Conservation (phyloP, 2,888 invertebrate genomes). For the Neoitamus cyanurus region DNA sequence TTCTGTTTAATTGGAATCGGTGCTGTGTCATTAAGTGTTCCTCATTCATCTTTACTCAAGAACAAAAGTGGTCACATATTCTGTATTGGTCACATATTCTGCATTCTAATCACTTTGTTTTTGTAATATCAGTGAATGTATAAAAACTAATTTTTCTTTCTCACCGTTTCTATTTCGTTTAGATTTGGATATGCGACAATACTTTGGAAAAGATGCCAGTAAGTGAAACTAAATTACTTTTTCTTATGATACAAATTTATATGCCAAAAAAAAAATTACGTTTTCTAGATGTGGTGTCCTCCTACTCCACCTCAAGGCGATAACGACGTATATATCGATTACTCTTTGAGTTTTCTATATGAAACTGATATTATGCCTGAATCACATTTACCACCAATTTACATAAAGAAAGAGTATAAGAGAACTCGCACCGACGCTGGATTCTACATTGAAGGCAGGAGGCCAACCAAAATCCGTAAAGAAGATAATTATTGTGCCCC, state of each 20-base stretch:
- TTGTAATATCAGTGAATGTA: not conserved
- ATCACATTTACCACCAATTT: conserved; percentile 81
- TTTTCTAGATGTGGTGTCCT: conserved; percentile 90
- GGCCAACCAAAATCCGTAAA: conserved; percentile 74
- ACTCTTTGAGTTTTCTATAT: conserved; percentile 86
- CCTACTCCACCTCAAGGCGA: conserved; percentile 96
- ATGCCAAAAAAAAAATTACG: no score
- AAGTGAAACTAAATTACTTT: no score
- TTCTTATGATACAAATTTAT: no score
- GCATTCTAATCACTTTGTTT: not conserved
- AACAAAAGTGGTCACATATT: not conserved
- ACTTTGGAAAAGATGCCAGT: conserved; percentile 84
- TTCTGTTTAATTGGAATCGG: no score
- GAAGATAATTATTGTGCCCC: conserved; percentile 83
- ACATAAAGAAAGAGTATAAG: conserved; percentile 81
- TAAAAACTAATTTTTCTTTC: not conserved
- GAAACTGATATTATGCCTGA: conserved; percentile 81
- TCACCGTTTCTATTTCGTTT: conserved; percentile 58
- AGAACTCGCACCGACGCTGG: conserved; percentile 76
- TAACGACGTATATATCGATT: conserved; percentile 91
- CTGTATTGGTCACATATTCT: not conserved
- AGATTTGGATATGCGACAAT: conserved; percentile 83
- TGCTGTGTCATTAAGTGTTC: no score
- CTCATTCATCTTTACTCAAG: no score
- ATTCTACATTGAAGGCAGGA: conserved; percentile 69